phyloP scores from a whole-genome alignment of 2,888 invertebrate species.

The Ormyrus thymus region DNA sequence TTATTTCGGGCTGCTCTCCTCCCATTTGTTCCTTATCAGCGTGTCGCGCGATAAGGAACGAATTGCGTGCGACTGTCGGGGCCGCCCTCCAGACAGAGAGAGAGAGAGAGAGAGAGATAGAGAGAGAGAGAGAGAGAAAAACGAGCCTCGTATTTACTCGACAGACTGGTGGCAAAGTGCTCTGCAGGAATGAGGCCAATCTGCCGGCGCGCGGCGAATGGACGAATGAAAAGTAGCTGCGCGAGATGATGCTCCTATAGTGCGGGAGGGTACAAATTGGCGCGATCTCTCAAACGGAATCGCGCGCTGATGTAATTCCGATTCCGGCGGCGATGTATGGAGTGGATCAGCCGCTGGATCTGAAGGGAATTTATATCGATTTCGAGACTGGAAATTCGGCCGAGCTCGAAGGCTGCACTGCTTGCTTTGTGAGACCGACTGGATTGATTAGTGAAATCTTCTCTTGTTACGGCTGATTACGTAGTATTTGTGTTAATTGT shows the following conservation, averaged over 20 bases:
- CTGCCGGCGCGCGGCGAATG: background rate
- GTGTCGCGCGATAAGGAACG: background rate
- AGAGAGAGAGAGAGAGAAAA: background rate
- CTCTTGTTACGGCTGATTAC: no score
- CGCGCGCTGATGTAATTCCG: slow-evolving; percentile 12
- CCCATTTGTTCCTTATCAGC: background rate
- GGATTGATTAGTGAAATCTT: no score
- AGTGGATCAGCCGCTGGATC: background rate
- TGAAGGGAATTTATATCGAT: slow-evolving; percentile 24
- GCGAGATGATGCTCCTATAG: background rate
- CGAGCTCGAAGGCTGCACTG: no score
- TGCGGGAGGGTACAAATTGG: background rate
- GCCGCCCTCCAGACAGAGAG: no score
- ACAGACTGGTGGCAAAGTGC: background rate
- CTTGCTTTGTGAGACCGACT: no score
- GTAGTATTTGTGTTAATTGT: no score
- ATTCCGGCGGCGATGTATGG: background rate
- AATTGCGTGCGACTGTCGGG: background rate
- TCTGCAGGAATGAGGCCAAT: background rate
- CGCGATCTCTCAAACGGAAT: slow-evolving; percentile 13
- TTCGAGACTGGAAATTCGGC: background rate
- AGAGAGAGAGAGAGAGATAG: background rate
- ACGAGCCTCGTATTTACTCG: background rate
- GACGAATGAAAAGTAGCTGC: slow-evolving; percentile 28
- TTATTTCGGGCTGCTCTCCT: no score